phyloP scores from a whole-genome alignment of 2,797 vertebrate genomes.

The Pantherophis vulpinus region DNA sequence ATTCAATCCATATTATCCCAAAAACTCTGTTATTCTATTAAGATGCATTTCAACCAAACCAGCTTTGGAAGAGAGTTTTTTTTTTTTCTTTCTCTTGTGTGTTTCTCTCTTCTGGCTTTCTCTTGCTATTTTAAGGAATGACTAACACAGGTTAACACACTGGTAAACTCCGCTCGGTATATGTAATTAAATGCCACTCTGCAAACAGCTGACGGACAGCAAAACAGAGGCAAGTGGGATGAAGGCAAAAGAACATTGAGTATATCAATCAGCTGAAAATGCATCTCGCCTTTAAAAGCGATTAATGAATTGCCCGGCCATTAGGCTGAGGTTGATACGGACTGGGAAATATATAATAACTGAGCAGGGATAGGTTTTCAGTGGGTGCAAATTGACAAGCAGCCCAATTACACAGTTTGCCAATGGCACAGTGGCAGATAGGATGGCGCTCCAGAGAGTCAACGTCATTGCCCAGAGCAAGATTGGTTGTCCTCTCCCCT shows the following conservation, averaged over 20 bases:
- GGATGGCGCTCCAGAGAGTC: too few relatives aligned
- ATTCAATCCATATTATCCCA: too few relatives aligned
- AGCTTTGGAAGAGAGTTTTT: neutral
- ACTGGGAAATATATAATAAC: neutral
- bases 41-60: neutral
- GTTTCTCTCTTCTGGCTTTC: neutral
- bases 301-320: neutral
- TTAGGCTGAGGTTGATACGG: conserved; percentile 7
- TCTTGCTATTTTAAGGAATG: neutral
- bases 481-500: too few relatives aligned
- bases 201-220: neutral
- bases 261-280: conserved; percentile 1
- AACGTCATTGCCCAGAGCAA: too few relatives aligned
- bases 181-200: neutral
- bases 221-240: neutral
- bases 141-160: neutral
- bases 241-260: neutral
- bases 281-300: neutral
- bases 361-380: neutral
- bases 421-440: too few relatives aligned
- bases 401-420: neutral
- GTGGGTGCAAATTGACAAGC: neutral
- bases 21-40: neutral
- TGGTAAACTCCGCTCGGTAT: neutral
- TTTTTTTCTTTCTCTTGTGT: too few relatives aligned